These are phyloP conservation scores for Leptinotarsa lineolata DNA, from an alignment of 1,140 invertebrate species.

Conservation along the genomic window DNA sequence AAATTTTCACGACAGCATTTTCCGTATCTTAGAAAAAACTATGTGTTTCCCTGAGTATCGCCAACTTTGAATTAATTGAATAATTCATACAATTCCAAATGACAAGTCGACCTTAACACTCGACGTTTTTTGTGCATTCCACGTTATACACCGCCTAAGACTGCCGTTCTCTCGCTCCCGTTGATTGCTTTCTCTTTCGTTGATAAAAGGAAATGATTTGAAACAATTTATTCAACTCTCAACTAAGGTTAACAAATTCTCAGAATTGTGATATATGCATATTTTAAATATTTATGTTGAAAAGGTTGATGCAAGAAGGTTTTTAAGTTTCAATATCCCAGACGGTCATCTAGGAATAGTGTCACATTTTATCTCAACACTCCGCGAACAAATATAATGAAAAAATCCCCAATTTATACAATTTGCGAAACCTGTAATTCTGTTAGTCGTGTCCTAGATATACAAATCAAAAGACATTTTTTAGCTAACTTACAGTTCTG, in stretches of 20 bases:
- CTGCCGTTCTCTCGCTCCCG: not conserved
- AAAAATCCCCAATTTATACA: too few relatives aligned
- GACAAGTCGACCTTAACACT: slow-evolving; percentile 2
- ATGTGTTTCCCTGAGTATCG: not conserved
- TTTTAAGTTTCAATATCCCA: not conserved
- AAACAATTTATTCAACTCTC: slow-evolving; percentile 2
- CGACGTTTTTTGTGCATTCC: not conserved
- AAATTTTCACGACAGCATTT: too few relatives aligned
- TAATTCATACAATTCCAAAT: not conserved
- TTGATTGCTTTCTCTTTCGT: not conserved
- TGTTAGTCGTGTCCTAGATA: too few relatives aligned
- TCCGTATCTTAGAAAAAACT: too few relatives aligned
- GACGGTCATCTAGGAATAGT: too few relatives aligned
- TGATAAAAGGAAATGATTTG: not conserved
- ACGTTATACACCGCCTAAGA: not conserved
- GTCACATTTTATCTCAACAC: too few relatives aligned
- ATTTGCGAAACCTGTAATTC: too few relatives aligned
- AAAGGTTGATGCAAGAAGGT: not conserved
- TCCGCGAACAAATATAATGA: too few relatives aligned
- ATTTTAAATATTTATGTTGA: not conserved
- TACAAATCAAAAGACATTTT: too few relatives aligned
- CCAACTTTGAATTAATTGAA: not conserved
- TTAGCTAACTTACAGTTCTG: too few relatives aligned
- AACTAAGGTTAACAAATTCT: not conserved
- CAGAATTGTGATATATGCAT: not conserved